phyloP scores from a whole-genome alignment of 2,888 invertebrate species.

The Timema cristinae region DNA sequence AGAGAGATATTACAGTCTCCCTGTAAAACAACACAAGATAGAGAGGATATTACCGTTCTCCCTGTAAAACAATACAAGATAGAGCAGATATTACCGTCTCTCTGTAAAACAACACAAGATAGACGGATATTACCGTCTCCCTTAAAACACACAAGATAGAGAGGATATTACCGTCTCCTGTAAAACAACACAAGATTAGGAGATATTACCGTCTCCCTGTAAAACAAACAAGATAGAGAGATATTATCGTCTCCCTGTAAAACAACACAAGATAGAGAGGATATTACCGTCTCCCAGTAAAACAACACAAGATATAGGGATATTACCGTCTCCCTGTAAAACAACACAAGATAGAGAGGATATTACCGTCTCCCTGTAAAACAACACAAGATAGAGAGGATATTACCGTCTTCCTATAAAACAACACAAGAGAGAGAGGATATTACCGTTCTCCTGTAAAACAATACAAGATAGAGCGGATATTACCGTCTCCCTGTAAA shows the following conservation, averaged over 20 bases:
- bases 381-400: slow-evolving; percentile 54
- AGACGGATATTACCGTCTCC: slow-evolving; percentile 87
- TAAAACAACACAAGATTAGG: slow-evolving; percentile 31
- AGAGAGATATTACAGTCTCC: slow-evolving; percentile 84
- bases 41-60: slow-evolving; percentile 90
- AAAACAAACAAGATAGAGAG: slow-evolving; percentile 32
- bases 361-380: slow-evolving; percentile 85
- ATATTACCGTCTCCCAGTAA: slow-evolving; percentile 89
- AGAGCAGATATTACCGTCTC: slow-evolving; percentile 88
- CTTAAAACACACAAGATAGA: slow-evolving; percentile 50
- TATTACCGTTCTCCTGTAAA: slow-evolving; percentile 85
- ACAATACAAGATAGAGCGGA: slow-evolving; percentile 54
- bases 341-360: slow-evolving; percentile 54
- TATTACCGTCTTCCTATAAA: slow-evolving; percentile 85
- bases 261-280: slow-evolving; percentile 49
- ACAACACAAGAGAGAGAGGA: slow-evolving; percentile 54
- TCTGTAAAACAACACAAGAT: slow-evolving; percentile 50
- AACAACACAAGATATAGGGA: slow-evolving; percentile 43
- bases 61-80: slow-evolving; percentile 50
- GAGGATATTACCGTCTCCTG: slow-evolving; percentile 91
- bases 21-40: slow-evolving; percentile 45
- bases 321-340: slow-evolving; percentile 85
- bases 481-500: slow-evolving; percentile 85
- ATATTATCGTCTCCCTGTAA: slow-evolving; percentile 89
- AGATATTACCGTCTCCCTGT: slow-evolving; percentile 88